A percentile compares a stretch with the other conserved stretches of the same genome.
These are phyloP conservation scores for Drosophila longiperda DNA, from an alignment of 2,888 invertebrate genomes.

Conservation along the genomic window DNA sequence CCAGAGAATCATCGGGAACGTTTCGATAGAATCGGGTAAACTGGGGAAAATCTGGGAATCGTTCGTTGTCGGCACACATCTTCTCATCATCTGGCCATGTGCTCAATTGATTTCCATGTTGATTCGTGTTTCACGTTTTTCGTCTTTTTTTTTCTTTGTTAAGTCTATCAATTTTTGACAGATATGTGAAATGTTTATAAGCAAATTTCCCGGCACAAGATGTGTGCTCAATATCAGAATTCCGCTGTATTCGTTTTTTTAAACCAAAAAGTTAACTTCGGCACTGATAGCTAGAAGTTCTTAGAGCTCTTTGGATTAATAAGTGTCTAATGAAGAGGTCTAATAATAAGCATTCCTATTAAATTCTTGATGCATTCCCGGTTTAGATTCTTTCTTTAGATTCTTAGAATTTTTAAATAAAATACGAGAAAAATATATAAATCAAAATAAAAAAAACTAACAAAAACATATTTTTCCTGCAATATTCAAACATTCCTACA, in stretches of 20 bases:
- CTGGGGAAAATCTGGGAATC: conserved; percentile 29
- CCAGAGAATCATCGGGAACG: background rate
- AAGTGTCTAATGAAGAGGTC: background rate
- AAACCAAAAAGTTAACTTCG: background rate
- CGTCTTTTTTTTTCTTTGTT: background rate
- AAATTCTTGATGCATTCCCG: background rate
- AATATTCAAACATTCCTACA: conserved; percentile 6
- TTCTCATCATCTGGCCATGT: conserved; percentile 43
- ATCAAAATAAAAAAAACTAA: background rate
- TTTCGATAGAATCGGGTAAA: background rate
- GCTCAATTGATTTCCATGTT: conserved; percentile 29
- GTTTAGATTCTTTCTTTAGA: background rate
- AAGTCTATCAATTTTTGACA: conserved; percentile 62
- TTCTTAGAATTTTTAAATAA: background rate
- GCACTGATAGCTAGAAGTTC: background rate
- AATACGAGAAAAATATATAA: background rate
- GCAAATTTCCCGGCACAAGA: conserved; percentile 31
- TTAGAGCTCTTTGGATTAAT: background rate
- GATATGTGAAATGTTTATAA: conserved; percentile 70
- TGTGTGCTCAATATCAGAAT: background rate
- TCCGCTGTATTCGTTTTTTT: background rate
- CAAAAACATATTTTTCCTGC: background rate
- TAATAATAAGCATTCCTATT: background rate
- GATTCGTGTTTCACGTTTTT: conserved; percentile 17
- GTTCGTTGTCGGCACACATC: conserved; percentile 44